A percentile compares a stretch with the other conserved stretches of the same genome.
These are phyloP conservation scores for Pachyrhynchus sulphureomaculatus DNA, from an alignment of 1,140 invertebrate species.

Conservation along the genomic window DNA sequence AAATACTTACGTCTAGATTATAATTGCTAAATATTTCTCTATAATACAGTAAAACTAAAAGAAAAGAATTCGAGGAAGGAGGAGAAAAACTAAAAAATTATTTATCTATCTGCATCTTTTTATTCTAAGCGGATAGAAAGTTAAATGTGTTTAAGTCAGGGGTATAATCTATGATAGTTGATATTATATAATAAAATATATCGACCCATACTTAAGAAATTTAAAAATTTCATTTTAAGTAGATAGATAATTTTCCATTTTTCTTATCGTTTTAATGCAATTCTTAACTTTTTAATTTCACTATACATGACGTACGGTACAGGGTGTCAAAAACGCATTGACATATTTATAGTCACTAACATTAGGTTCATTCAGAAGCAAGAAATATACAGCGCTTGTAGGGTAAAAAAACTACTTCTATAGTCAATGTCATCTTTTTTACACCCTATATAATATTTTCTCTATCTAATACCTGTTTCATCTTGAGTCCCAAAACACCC, in stretches of 20 bases:
- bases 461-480: constrained; percentile 27
- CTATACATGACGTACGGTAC: not conserved
- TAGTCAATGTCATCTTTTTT: not conserved
- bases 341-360: not conserved
- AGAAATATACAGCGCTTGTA: constrained; percentile 1
- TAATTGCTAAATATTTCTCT: not conserved
- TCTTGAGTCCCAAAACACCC: constrained; percentile 23
- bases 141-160: too few species aligned
- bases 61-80: too few species aligned
- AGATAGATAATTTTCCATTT: too few species aligned
- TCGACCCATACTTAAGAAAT: too few species aligned
- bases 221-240: too few species aligned
- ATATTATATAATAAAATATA: too few species aligned
- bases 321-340: constrained; percentile 17
- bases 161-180: too few species aligned
- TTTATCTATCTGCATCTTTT: too few species aligned
- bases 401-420: constrained; percentile 9
- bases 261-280: not conserved
- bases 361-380: not conserved
- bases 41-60: too few species aligned
- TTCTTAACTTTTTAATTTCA: not conserved
- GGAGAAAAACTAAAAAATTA: too few species aligned
- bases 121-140: too few species aligned
- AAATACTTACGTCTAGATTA: not conserved
- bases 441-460: constrained; percentile 15